Conservation (phyloP, 2,888 invertebrate genomes). For the Sesia bembeciformis region DNA sequence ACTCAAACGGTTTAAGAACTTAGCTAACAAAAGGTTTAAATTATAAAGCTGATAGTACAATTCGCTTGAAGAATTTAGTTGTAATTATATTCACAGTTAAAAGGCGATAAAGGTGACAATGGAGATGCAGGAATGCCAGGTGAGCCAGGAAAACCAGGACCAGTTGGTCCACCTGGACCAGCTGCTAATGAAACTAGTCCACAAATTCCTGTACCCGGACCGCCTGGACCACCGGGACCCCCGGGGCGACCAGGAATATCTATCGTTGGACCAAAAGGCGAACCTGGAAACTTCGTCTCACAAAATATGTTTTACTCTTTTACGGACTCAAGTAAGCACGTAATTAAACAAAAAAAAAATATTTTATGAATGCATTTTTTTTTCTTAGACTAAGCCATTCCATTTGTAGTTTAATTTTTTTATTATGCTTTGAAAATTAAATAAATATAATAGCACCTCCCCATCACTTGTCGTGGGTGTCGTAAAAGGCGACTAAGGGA, state of each 20-base stretch:
- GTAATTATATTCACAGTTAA: slow-evolving; percentile 22
- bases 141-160: slow-evolving; percentile 26
- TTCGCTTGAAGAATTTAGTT: too few species aligned
- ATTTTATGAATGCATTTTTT: background rate
- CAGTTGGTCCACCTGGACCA: slow-evolving; percentile 22
- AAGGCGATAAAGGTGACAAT: slow-evolving; percentile 45
- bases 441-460: too few species aligned
- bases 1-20: too few species aligned
- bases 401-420: background rate
- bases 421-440: too few species aligned
- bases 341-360: background rate
- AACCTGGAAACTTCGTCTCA: slow-evolving; percentile 29
- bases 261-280: slow-evolving; percentile 43
- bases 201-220: slow-evolving; percentile 7
- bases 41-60: too few species aligned
- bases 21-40: too few species aligned
- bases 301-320: slow-evolving; percentile 12
- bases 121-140: slow-evolving; percentile 36
- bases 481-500: too few species aligned
- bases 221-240: slow-evolving; percentile 34
- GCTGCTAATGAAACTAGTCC: slow-evolving; percentile 1
- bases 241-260: slow-evolving; percentile 40
- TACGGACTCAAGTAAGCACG: slow-evolving; percentile 6
- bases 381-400: background rate
- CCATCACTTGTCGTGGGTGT: too few species aligned